Base-by-base conservation (phyloP, 2,888 invertebrate genomes). In the Agriopis leucophaearia region DNA sequence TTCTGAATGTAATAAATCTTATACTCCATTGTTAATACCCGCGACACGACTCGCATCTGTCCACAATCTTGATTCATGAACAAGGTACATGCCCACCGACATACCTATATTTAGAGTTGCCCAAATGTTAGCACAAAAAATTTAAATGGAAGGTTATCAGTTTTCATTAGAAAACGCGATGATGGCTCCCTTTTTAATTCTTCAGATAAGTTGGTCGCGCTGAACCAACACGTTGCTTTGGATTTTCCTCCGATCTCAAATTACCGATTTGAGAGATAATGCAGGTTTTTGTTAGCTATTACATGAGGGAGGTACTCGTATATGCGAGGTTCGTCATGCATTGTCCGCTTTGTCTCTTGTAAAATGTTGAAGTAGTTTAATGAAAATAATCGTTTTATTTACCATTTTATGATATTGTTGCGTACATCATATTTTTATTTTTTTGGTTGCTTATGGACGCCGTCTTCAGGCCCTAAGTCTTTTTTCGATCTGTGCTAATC, bases 171-270 rank as follows among this genome's bases (percentile, higher is more conserved):
- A 9, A 16, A 47, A 47, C 1, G 47, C 47, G 47, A 16, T 16
- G 1, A 10, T 16, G 47, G 16, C 47, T 7, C 47, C 47, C 16
- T 4, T 16, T 47, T 47, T 9, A 15, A 15, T 15, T n/a, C 4
- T 18, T 8, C 15, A 1, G 16, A 47, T 47, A 47, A 47, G 16
- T 47, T 47, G 47, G 47, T 47, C 0, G n/a, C 4, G 8, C 47
- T 47, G 15, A 9, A 16, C 27, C 27, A 5, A 27, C n/a, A 45
- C 45, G 47, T 1, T 16, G 64, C 74, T 69, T 76, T 68, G 77
- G 83, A 88, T 89, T 88, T 89, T 85, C 87, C 82, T 85, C 84
- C 84, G 85, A 88, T 86, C 81, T 86, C 76, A 74, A 75, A 77
- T 82, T 78, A 76, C 76, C 80, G 83, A 88, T 89, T 74, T 54